Evolutionary conservation across 64 coral and sea anemone species (phyloP).

Genomic region (Anthopleura sola): DNA sequence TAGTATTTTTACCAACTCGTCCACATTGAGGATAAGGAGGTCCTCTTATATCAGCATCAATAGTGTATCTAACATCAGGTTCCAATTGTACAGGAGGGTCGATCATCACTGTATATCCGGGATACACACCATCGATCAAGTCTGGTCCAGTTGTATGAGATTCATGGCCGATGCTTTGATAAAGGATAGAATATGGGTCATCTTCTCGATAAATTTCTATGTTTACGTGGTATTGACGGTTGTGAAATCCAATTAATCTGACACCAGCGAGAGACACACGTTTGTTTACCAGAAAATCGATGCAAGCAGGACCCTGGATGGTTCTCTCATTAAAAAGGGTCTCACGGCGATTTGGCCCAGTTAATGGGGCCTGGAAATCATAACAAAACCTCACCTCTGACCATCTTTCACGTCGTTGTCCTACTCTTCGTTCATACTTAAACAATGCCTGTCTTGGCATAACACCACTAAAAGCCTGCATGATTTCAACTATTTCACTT

Average conservation of each 20-base stretch:
- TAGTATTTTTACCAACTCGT: background rate
- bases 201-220: background rate
- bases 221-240: background rate
- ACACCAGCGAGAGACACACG: conserved; percentile 3
- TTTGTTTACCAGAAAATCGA: background rate
- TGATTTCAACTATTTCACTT: background rate
- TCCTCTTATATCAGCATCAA: background rate
- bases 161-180: background rate
- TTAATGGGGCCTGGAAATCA: no score
- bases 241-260: background rate
- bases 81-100: background rate
- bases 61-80: background rate
- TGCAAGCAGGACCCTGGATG: background rate
- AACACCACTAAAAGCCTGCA: background rate
- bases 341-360: no score
- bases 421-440: background rate
- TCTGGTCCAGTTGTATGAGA: background rate
- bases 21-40: background rate
- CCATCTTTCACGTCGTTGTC: background rate
- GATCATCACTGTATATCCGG: background rate
- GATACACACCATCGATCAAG: background rate
- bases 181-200: background rate
- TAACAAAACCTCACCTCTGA: background rate
- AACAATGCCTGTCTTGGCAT: background rate
- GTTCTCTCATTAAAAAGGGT: background rate